Evolutionary conservation across 2,113 vertebrate species (phyloP), one percentile per base, ranked within the genome.

Genomic region (Eolophus roseicapilla): DNA sequence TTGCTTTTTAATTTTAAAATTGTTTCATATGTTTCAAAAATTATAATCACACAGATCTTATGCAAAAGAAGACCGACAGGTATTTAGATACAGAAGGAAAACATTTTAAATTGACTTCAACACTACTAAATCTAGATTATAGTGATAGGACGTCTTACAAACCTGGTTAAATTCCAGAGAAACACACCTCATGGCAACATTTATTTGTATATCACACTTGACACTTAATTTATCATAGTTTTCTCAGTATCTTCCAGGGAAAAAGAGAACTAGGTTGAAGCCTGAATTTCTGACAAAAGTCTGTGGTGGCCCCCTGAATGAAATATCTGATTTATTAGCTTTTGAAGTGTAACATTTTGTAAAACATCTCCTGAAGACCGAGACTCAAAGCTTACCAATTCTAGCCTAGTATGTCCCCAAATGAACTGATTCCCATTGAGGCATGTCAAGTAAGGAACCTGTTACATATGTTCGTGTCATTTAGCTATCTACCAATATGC

Each of bases 221-320:
- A 94, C 86, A 84, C 43, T 87, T 92, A 75, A 96, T 96, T 94
- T 92, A 83, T 93, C 83, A 81, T 91, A 69, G 62, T 85, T 93
- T 94, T 84, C 76, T 84, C 35, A 39, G n/a, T 86, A 57, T 78
- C 50, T 92, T 86, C 55, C 35, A 78, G 52, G 25, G 21, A 7
- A 86, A 55, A 86, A 83, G 68, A 63, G 50, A 93, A 78, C 50
- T 60, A 75, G 15, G 9, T 24, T 82, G 43, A 83, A 92, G 69
- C 75, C 69, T 78, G 70, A 82, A 84, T 91, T 84, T 84, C 44
- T 85, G 82, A 76, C 57, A 85, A 41, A 91, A 94, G 37, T 37
- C 52, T 75, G 9, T 10, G 86, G 65, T 49, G 41, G 84, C 9
- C 50, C 15, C 10, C 52, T 69, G 77, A 76, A 94, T 91, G 84